Base-by-base conservation (phyloP, 1,140 invertebrate species). In the Brachionus asplanchnoidis region DNA sequence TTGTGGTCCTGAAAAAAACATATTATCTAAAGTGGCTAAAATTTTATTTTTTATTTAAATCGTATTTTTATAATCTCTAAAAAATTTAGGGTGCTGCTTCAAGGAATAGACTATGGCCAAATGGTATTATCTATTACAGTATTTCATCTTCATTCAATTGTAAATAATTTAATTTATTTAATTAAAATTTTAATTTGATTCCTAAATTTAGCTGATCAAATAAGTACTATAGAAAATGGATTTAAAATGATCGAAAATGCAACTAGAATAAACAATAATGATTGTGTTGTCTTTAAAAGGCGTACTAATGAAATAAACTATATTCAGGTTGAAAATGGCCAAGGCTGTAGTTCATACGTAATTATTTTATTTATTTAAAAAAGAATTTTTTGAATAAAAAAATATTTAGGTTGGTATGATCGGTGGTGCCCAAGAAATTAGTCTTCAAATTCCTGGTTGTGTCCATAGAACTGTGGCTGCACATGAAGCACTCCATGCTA, bases 281-380 rank as follows among this genome's bases (percentile, higher is more conserved):
- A 70, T 42, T 77, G 73, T 40, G 8, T 77, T 77, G 6, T 23
- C 0, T 77, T 77, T 50, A 20, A 12, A 44, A 26, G 11, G 36
- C 23, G 73, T 11, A 77, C 73, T 23, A 77, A 26, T 50, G 73
- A 77, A 23, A 20, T 12, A 42, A 77, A 42, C 11, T 77, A 77
- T 42, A 77, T 77, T 50, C 12, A 23, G 12, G 23, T 77, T 23
- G 20, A 20, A 23, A 50, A 77, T 50, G 73, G 44, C 12, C 8
- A 26, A 77, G 73, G 73, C 12, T 77, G 73, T 11, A 32, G 12
- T 42, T 77, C 73, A 32, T 40, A 77, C n/a, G 73, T 77, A 53
- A 53, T 14, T 1, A 14, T 53, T 53, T 53, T 1, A 17, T n/a
- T 1, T 4, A 14, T 14, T 14, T 14, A 53, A 53, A 53, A 53